These are phyloP conservation scores for Zeus faber DNA, from an alignment of 2,113 vertebrate species.

Conservation along the genomic window DNA sequence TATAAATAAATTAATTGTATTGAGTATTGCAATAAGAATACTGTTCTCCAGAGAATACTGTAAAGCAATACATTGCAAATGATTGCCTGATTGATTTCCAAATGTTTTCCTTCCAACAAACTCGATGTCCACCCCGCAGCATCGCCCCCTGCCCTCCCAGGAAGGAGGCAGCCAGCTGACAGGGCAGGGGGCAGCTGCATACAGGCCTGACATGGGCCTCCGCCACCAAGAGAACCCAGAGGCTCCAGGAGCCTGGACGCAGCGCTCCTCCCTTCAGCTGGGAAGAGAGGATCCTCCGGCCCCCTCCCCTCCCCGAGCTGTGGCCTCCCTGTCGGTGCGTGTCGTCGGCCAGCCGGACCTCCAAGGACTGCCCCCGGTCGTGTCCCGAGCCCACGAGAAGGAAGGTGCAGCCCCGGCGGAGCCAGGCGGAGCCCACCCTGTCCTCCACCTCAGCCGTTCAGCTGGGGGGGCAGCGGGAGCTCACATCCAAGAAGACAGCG, in stretches of 20 bases:
- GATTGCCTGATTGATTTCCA: too few species aligned
- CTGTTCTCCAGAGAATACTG: too few species aligned
- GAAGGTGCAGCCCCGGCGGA: constrained; percentile 58
- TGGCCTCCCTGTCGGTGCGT: constrained; percentile 77
- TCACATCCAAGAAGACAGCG: constrained; percentile 56
- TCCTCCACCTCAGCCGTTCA: constrained; percentile 66
- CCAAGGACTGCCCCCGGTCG: constrained; percentile 59
- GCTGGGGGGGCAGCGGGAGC: constrained; percentile 35
- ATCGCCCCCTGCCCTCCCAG: constrained; percentile 33
- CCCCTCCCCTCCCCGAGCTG: constrained; percentile 72
- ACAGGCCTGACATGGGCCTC: constrained; percentile 10
- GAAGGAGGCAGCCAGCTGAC: constrained; percentile 39
- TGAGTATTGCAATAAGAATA: too few species aligned
- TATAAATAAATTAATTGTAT: too few species aligned
- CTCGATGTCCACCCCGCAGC: constrained; percentile 40
- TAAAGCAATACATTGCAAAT: too few species aligned
- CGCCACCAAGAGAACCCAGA: constrained; percentile 51
- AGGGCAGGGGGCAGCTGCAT: constrained; percentile 25
- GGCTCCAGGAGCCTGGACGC: constrained; percentile 61
- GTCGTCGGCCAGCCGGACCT: constrained; percentile 71
- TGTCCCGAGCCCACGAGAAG: constrained; percentile 62
- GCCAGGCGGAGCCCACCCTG: constrained; percentile 58
- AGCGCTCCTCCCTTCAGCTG: constrained; percentile 50
- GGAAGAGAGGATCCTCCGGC: too few species aligned
- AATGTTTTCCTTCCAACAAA: too few species aligned